A percentile compares a stretch with the other conserved stretches of the same genome.
These are phyloP conservation scores for Brachyrhaphis roseni DNA, from an alignment of 2,797 vertebrate species.

Conservation along the genomic window DNA sequence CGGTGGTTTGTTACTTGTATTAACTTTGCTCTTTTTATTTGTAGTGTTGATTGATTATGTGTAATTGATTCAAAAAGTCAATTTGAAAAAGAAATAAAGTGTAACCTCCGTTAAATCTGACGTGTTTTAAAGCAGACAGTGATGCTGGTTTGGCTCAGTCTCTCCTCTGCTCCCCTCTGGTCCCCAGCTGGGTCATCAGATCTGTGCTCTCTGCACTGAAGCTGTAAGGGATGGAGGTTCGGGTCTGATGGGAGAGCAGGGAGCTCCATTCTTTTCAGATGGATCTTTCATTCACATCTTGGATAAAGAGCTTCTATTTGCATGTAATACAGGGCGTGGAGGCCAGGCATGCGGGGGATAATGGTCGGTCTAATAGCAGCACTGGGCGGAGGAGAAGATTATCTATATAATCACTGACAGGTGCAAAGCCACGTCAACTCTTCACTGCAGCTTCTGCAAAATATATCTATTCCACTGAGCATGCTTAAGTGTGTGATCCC, in stretches of 20 bases:
- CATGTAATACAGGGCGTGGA: constrained; percentile 84
- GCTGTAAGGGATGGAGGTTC: constrained; percentile 54
- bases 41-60: not conserved
- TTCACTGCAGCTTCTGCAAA: not conserved
- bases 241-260: constrained; percentile 59
- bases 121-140: not conserved
- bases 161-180: constrained; percentile 33
- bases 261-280: constrained; percentile 55
- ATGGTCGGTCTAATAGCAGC: constrained; percentile 61
- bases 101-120: not conserved
- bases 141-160: not conserved
- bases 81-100: not conserved
- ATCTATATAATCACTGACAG: constrained; percentile 62
- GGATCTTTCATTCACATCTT: constrained; percentile 77
- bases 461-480: not conserved
- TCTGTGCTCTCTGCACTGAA: constrained; percentile 37
- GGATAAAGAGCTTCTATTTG: constrained; percentile 80
- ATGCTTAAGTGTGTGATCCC: constrained; percentile 15
- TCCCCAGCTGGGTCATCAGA: constrained; percentile 46
- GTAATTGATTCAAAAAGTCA: not conserved
- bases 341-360: constrained; percentile 52
- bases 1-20: not conserved
- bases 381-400: constrained; percentile 39
- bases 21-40: not conserved
- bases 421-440: constrained; percentile 46